Evolutionary conservation across 2,888 invertebrate species (phyloP).

Genomic region (Galeopsomyia nigrocyanea): DNA sequence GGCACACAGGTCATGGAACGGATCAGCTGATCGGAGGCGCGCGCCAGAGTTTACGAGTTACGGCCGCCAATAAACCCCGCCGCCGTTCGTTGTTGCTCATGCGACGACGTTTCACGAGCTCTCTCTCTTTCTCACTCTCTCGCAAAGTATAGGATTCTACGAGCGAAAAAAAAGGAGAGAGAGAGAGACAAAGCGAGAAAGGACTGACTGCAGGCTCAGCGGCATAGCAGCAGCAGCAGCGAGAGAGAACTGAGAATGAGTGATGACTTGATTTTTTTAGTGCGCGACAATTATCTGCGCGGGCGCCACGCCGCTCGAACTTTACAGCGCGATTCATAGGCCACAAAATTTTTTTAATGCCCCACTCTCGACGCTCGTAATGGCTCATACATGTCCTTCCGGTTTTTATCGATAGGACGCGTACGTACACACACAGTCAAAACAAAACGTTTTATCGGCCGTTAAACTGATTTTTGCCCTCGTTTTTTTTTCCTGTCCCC

Average conservation of each 20-base stretch:
- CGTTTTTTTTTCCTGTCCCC: constrained; percentile 12
- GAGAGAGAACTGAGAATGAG: constrained; percentile 37
- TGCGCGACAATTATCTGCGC: constrained; percentile 46
- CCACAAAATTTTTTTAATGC: constrained; percentile 45
- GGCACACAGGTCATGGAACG: constrained; percentile 66
- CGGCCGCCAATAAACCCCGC: constrained; percentile 68
- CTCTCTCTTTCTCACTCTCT: constrained; percentile 45
- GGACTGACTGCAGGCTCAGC: background rate
- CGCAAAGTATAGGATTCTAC: background rate
- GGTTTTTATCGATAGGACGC: constrained; percentile 45
- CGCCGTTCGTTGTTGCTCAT: constrained; percentile 64
- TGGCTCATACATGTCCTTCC: constrained; percentile 48
- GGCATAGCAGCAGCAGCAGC: background rate
- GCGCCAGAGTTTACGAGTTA: constrained; percentile 69
- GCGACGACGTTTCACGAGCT: constrained; percentile 64
- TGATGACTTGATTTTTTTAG: constrained; percentile 46
- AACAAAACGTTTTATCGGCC: constrained; percentile 45
- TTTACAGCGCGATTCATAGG: constrained; percentile 48
- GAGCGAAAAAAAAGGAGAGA: constrained; percentile 48
- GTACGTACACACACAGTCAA: constrained; percentile 32
- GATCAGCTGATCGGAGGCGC: constrained; percentile 69
- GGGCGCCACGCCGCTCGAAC: constrained; percentile 28
- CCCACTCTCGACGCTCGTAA: constrained; percentile 20
- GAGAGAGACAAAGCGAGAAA: constrained; percentile 28
- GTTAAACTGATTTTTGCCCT: constrained; percentile 37